Conservation (phyloP, 2,888 invertebrate genomes). For the Ceramica pisi region DNA sequence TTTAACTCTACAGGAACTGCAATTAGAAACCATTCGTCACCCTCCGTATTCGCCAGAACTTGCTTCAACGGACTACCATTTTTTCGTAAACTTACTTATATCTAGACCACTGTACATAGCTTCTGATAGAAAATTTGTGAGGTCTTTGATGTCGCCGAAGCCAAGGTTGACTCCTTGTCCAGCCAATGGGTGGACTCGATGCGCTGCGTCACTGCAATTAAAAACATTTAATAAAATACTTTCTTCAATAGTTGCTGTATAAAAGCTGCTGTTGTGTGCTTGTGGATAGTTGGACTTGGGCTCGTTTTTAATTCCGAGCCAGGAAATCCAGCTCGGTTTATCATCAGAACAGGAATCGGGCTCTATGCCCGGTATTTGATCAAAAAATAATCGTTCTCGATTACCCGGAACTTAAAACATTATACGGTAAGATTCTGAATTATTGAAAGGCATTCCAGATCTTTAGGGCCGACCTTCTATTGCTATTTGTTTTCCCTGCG, state of each 20-base stretch:
- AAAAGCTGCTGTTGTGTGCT: too few species aligned
- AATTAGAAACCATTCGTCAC: too few species aligned
- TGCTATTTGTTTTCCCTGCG: background rate
- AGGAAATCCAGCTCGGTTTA: background rate
- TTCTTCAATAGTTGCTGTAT: too few species aligned
- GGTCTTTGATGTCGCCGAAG: conserved; percentile 96
- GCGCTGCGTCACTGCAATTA: conserved; percentile 94
- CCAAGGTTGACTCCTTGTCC: conserved; percentile 99
- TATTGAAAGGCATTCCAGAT: background rate
- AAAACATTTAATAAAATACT: background rate
- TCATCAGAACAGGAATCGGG: background rate
- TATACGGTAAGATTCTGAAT: too few species aligned
- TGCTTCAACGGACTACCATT: too few species aligned
- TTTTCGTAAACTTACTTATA: conserved; percentile 91
- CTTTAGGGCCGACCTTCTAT: background rate
- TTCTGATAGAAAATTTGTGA: conserved; percentile 93
- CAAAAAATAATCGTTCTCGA: background rate
- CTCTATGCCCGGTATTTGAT: background rate
- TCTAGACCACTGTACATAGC: conserved; percentile 94
- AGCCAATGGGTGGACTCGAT: conserved; percentile 98
- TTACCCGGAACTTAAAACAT: too few species aligned
- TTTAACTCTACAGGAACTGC: too few species aligned
- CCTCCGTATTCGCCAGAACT: too few species aligned
- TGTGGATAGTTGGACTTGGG: background rate
- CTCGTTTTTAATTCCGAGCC: background rate